Evolutionary conservation across 2,797 vertebrate species (phyloP), one percentile per base, ranked within the genome.

Genomic region (Arnoldichthys spilopterus): DNA sequence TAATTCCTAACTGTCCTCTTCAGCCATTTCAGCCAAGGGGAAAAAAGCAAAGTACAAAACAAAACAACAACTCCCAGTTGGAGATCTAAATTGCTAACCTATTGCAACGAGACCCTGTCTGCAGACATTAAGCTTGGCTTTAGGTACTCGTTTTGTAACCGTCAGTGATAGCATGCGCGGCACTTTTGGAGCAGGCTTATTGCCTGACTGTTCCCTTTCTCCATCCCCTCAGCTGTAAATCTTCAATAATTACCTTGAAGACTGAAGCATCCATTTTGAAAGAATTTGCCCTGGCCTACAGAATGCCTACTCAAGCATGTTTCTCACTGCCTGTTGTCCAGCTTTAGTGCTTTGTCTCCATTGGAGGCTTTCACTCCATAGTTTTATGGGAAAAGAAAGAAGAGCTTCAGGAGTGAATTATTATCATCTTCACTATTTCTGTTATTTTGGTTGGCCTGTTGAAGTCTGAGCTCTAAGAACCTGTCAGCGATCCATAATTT

Each of bases 131-230:
- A 71, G 83, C 83, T 85, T 84, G 0, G 83, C 80, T 89, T 80
- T 82, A 84, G 90, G 88, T 86, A 86, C 89, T 89, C 90, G 89
- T 91, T 91, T 90, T 92, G 86, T 90, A 90, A 88, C 88, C 87
- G 13, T 82, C 86, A 88, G 86, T 90, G 78, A 89, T 86, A 86
- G 89, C 85, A 62, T 26, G 13, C 72, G 72, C 84, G 88, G 88
- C 86, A 6, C 69, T 91, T 85, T 75, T 71, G 81, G 82, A 51
- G 34, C 58, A 82, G 78, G 82, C 85, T 87, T 85, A 85, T 77
- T 84, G 83, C 85, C 75, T 81, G 64, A 71, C 9, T 81, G 82
- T 84, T 63, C 62, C 64, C 24, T 63, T 63, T 72, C 67, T 59
- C 47, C 53, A 70, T 74, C 77, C 86, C 85, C 62, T 68, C 62